Evolutionary conservation across 2,113 vertebrate species (phyloP).

Genomic region (Sinosuthora webbiana): DNA sequence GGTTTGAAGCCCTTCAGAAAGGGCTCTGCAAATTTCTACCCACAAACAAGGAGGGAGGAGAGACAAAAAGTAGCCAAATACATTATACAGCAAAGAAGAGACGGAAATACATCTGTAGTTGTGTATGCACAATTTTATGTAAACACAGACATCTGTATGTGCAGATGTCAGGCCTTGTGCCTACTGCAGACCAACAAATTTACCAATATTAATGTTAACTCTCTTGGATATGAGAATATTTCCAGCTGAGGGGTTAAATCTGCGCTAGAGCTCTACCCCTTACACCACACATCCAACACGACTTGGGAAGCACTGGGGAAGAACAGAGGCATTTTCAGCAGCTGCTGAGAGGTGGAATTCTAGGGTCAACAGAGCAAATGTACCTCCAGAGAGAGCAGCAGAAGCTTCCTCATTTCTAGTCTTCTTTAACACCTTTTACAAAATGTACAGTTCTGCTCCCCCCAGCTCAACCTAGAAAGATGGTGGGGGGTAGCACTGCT

Average conservation of each 20-base stretch:
- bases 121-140: neutral
- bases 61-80: neutral
- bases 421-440: neutral
- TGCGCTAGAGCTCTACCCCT: neutral
- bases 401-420: neutral
- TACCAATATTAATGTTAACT: neutral
- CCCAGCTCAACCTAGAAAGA: neutral
- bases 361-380: neutral
- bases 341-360: neutral
- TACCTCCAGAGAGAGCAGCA: neutral
- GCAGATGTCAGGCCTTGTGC: neutral
- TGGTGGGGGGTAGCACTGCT: neutral
- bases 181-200: neutral
- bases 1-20: neutral
- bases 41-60: neutral
- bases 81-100: neutral
- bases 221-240: neutral
- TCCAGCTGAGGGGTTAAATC: neutral
- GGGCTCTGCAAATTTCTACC: neutral
- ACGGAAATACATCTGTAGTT: neutral
- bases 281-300: accelerated
- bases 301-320: neutral
- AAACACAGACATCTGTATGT: neutral
- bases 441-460: neutral
- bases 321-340: neutral